These are phyloP conservation scores for Beroe forskalii DNA, from an alignment of 37 sponge, comb jelly and placozoan species.

Conservation along the genomic window DNA sequence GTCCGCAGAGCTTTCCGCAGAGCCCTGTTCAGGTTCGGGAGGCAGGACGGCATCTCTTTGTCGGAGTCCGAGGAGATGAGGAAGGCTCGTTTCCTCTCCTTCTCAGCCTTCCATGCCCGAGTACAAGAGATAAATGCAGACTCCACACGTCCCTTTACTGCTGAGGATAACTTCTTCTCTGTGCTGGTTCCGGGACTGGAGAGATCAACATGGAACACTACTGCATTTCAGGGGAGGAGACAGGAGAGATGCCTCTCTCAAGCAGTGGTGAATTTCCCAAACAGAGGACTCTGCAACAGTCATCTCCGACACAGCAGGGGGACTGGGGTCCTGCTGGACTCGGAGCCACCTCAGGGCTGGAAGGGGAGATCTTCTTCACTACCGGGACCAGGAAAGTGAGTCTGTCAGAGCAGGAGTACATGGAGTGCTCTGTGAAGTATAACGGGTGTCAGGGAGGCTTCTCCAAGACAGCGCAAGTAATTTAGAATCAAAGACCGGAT, in stretches of 20 bases:
- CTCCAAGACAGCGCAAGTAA: neutral
- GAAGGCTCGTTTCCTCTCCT: neutral
- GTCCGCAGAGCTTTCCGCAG: neutral
- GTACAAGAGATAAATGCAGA: neutral
- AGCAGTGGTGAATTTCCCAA: neutral
- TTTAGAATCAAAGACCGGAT: neutral
- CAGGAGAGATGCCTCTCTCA: neutral
- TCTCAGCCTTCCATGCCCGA: neutral
- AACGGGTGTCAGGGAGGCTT: conserved; percentile 24
- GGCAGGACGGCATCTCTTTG: neutral
- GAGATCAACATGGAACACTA: neutral
- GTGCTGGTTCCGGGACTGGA: neutral
- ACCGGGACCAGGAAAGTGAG: neutral
- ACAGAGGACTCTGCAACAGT: neutral
- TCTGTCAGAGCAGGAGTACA: conserved; percentile 36
- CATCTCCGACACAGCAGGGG: conserved; percentile 41
- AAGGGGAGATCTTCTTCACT: conserved; percentile 31
- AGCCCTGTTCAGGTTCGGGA: neutral
- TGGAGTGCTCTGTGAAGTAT: neutral
- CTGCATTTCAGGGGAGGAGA: neutral
- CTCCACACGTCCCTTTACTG: neutral
- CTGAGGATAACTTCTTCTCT: neutral
- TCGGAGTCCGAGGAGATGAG: neutral
- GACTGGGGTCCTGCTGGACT: conserved; percentile 54
- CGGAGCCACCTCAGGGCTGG: conserved; percentile 17